phyloP scores from a whole-genome alignment of 2,888 invertebrate species.

The Drosophila lacicola region DNA sequence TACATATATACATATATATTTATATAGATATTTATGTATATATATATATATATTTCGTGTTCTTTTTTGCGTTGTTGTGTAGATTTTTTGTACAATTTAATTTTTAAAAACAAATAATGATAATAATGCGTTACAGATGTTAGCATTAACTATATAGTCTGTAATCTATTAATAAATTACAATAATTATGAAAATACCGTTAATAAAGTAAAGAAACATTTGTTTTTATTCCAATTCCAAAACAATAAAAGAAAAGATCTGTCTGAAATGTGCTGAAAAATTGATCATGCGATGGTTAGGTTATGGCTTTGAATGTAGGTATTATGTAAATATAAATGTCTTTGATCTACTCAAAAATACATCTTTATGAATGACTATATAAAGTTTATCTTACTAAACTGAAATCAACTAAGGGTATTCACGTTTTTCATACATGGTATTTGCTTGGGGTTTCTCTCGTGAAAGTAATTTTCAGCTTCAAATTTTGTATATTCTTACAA shows the following conservation, averaged over 20 bases:
- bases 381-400: too few relatives aligned
- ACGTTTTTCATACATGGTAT: too few relatives aligned
- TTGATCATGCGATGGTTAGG: too few relatives aligned
- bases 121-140: constrained; percentile 48
- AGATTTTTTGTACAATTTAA: constrained; percentile 48
- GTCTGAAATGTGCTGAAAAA: too few relatives aligned
- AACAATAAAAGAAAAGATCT: background rate
- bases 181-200: constrained; percentile 55
- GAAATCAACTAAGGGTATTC: too few relatives aligned
- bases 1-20: constrained; percentile 14
- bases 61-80: constrained; percentile 43
- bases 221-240: constrained; percentile 4
- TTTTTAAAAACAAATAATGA: constrained; percentile 37
- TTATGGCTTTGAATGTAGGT: too few relatives aligned
- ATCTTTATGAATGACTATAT: too few relatives aligned
- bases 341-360: too few relatives aligned
- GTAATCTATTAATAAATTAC: constrained; percentile 57
- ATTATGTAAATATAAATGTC: too few relatives aligned
- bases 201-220: constrained; percentile 16
- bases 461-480: too few relatives aligned
- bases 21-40: constrained; percentile 4
- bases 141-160: constrained; percentile 61
- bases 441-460: too few relatives aligned
- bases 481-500: too few relatives aligned
- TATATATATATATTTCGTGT: constrained; percentile 18